Percentiles rank a stretch among this genome's conserved stretches.
Conservation (phyloP, 2,113 vertebrate genomes). For the Leptobrachium ailaonicum region DNA sequence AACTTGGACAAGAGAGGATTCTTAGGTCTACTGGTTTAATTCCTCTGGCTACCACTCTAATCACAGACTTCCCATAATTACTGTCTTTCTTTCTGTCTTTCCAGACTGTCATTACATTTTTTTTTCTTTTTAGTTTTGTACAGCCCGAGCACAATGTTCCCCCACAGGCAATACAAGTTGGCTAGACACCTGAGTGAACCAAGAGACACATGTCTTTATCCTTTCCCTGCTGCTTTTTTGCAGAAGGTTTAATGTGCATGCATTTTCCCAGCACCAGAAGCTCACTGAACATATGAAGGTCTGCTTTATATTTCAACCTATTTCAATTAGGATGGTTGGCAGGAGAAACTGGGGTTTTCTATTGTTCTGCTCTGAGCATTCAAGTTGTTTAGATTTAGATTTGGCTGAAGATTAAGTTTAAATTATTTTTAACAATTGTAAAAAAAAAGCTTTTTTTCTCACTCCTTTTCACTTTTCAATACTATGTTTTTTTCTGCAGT, state of each 20-base stretch:
- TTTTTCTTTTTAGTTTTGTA: slow-evolving; percentile 67
- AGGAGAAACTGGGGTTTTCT: slow-evolving; percentile 69
- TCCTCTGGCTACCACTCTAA: slow-evolving; percentile 94
- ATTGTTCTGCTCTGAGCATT: slow-evolving; percentile 71
- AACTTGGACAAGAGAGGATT: slow-evolving; percentile 81
- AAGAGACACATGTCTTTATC: slow-evolving; percentile 49
- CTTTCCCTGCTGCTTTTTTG: slow-evolving; percentile 40
- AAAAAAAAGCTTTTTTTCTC: too few species aligned
- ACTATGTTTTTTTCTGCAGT: too few species aligned
- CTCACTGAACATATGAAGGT: slow-evolving; percentile 55
- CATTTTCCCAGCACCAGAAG: slow-evolving; percentile 72
- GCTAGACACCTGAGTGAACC: slow-evolving; percentile 72
- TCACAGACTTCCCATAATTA: slow-evolving; percentile 81
- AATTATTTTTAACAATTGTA: slow-evolving; percentile 34
- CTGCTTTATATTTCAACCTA: slow-evolving; percentile 67
- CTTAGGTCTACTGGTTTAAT: slow-evolving; percentile 84
- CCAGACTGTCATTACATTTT: slow-evolving; percentile 77
- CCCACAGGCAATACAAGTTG: slow-evolving; percentile 70
- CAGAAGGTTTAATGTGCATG: slow-evolving; percentile 72
- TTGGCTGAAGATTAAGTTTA: slow-evolving; percentile 52
- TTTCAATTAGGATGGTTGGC: slow-evolving; percentile 66
- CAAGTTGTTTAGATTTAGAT: slow-evolving; percentile 65
- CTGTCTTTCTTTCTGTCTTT: slow-evolving; percentile 74
- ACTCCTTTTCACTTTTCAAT: too few species aligned
- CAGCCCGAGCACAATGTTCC: slow-evolving; percentile 68